Base-by-base conservation (phyloP, 2,888 invertebrate genomes). In the Galerucella pusilla region DNA sequence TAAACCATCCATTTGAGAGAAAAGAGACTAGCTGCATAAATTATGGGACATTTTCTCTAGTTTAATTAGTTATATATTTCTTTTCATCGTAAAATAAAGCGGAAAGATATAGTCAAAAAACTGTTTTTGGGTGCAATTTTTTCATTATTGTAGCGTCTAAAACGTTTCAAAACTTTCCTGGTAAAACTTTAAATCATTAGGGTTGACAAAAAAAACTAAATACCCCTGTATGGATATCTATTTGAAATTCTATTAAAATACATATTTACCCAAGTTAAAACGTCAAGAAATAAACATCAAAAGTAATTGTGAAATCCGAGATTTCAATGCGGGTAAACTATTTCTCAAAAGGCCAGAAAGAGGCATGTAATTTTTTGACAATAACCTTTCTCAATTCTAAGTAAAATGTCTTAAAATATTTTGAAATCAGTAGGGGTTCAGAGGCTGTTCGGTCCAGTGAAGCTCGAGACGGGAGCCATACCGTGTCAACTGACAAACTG, bases 331-430 rank as follows among this genome's bases (percentile, higher is more conserved):
- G 42, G 64, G 46, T 69, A 74, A 74, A 74, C 73, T 68, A 70
- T 69, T 14, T 70, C 35, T 76, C 73, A 76, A 76, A 71, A 60
- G 73, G 64, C 67, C 20, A 68, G 66, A 61, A 75, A 73, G 45
- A 67, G 73, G 75, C 70, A 70, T 76, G 71, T 76, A 76, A 76
- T 72, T 73, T 49, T 42, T 68, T 52, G 68, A 73, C 67, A 75
- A 70, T 45, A 73, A 67, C 64, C 73, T 70, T 66, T 59, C 49
- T 49, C 72, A 28, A 66, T 71, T 72, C 72, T 67, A 49, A 72
- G 72, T 72, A 72, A 72, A 72, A 72, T 16, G 66, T 72, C 66
- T 72, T 72, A 72, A 72, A 72, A 72, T 72, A 72, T 72, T 72
- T 71, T 54, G 57, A 67, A 66, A 72, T 49, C 72, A 60, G 72